Evolutionary conservation across 2,797 vertebrate genomes (phyloP).

Genomic region (Artibeus jamaicensis): DNA sequence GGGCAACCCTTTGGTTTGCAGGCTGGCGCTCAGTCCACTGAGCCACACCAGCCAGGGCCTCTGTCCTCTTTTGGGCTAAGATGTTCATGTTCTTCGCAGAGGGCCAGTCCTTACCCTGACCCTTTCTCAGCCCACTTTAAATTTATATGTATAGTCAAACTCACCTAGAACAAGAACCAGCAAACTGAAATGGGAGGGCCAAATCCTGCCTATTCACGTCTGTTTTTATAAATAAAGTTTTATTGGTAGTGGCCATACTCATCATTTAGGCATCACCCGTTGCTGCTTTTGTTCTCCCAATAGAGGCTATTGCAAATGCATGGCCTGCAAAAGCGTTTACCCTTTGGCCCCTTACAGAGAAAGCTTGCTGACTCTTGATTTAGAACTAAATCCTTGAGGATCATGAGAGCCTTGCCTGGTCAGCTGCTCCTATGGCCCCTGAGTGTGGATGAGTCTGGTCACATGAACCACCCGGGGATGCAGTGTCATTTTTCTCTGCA

Average conservation of each 20-base stretch:
- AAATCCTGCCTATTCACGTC: not conserved
- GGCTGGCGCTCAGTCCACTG: no score
- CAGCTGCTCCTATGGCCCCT: not conserved
- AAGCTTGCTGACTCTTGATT: not conserved
- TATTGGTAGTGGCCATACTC: not conserved
- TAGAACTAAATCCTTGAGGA: not conserved
- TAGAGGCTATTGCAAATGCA: not conserved
- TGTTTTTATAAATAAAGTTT: conserved; percentile 52
- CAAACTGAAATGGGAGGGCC: not conserved
- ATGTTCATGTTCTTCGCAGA: not conserved
- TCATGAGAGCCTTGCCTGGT: not conserved
- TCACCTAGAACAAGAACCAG: not conserved
- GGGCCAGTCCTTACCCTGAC: not conserved
- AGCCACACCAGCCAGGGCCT: no score
- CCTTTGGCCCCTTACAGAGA: not conserved
- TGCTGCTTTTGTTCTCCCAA: not conserved
- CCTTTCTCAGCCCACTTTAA: not conserved
- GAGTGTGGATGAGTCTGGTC: not conserved
- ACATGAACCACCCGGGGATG: not conserved
- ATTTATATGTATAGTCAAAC: not conserved
- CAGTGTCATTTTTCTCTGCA: not conserved
- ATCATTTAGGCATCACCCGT: not conserved
- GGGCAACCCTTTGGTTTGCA: no score
- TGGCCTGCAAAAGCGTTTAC: not conserved
- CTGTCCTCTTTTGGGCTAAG: not conserved